Conservation (phyloP, 2,797 vertebrate genomes). For the Alauda arvensis region DNA sequence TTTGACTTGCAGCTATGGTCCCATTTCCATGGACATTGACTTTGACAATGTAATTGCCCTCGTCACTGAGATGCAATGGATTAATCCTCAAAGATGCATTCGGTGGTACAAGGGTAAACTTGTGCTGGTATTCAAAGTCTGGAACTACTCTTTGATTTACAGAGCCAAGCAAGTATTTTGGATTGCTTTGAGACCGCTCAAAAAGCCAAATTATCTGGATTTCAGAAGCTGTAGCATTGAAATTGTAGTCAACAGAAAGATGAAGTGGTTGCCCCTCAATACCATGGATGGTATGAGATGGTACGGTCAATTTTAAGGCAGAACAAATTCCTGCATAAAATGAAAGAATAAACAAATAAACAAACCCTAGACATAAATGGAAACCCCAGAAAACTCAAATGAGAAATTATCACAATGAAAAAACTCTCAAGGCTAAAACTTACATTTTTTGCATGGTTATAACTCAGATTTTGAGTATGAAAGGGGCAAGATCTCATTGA, state of each 20-base stretch:
- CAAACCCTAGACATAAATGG: not conserved
- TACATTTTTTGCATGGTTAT: not conserved
- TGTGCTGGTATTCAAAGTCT: conserved; percentile 75
- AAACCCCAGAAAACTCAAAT: not conserved
- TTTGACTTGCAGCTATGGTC: conserved; percentile 75
- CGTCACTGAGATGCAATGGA: conserved; percentile 73
- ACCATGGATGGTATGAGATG: conserved; percentile 73
- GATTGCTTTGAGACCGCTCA: conserved; percentile 70
- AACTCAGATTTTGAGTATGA: not conserved
- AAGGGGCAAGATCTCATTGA: not conserved
- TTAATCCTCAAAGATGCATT: conserved; percentile 83
- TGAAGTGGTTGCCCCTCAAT: conserved; percentile 77
- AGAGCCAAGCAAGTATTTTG: conserved; percentile 81
- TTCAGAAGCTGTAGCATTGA: conserved; percentile 72
- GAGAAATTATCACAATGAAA: not conserved
- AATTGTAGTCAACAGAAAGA: conserved; percentile 80
- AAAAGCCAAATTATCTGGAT: conserved; percentile 90
- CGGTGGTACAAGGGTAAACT: conserved; percentile 76
- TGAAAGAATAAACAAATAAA: conserved; percentile 16
- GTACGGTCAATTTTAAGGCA: conserved; percentile 68
- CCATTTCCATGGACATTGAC: conserved; percentile 79
- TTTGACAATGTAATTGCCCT: conserved; percentile 87
- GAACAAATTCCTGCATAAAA: conserved; percentile 66
- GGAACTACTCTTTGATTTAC: conserved; percentile 73
- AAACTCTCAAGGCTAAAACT: not conserved